A percentile compares a stretch with the other conserved stretches of the same genome.
Conservation (phyloP, 2,113 vertebrate species). For the Macquaria australasica region DNA sequence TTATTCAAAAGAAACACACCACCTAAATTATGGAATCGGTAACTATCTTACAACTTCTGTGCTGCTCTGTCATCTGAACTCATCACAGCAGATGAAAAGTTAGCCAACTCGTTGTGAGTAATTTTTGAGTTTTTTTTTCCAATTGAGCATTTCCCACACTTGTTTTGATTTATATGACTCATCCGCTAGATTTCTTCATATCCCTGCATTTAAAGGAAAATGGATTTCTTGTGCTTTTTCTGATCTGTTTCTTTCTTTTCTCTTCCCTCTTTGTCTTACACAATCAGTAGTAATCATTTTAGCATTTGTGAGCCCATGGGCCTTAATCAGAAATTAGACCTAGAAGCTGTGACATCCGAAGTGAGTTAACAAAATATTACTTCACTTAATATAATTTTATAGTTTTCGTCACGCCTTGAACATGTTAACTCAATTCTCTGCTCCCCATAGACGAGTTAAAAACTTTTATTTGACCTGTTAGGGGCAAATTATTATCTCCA, state of each 20-base stretch:
- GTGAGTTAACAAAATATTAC: neutral
- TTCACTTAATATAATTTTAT: neutral
- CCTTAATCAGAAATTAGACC: neutral
- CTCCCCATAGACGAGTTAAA: neutral
- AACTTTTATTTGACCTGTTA: neutral
- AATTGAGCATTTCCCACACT: neutral
- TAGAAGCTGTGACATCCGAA: neutral
- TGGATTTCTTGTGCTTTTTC: neutral
- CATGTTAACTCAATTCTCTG: neutral
- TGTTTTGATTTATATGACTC: constrained; percentile 3
- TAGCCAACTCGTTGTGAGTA: neutral
- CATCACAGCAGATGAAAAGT: constrained; percentile 7
- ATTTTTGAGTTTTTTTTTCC: neutral
- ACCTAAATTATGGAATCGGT: neutral
- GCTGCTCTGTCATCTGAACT: constrained; percentile 8
- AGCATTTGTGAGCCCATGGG: neutral
- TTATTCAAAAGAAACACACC: neutral
- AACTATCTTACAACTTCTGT: constrained; percentile 36
- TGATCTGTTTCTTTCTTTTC: neutral
- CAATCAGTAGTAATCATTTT: neutral
- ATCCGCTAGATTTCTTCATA: neutral
- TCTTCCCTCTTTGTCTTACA: neutral
- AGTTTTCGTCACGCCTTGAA: neutral
- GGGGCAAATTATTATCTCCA: neutral
- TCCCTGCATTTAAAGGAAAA: neutral